Base-by-base conservation (phyloP, 2,797 vertebrate genomes). In the Sphenopsis melanotis region DNA sequence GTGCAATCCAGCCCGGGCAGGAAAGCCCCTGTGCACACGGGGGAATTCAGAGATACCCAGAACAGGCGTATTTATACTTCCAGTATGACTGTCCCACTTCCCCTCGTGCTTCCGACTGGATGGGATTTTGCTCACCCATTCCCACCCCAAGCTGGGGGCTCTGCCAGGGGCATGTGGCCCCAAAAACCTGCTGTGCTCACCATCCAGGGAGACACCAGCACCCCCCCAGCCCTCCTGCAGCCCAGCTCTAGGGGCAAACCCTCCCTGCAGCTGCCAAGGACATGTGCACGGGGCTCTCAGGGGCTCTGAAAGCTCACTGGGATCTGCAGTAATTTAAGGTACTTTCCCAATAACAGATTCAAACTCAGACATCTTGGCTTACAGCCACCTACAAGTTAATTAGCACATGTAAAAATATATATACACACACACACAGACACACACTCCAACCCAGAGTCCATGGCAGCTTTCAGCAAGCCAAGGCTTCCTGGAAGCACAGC, bases 31-130 rank as follows among this genome's bases (percentile, higher is more conserved):
- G 83, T 0, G 6, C 41, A 5, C 15, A 0, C 4, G 0, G 93
- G 94, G 95, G 90, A 96, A 94, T 89, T 95, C 94, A 90, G 53
- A 89, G 68, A 30, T 70, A 72, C 74, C 69, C 89, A 77, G 61
- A 50, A 56, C 34, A 78, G 9, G 1, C 4, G 1, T 2, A 23
- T 46, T 93, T 66, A 3, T 9, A 83, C 83, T 94, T 78, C 91
- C 80, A 88, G 22, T 90, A 75, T 90, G 93, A 90, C 91, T 81
- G 63, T 66, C 27, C 84, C 88, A 63, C 90, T 91, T 94, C 94
- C 88, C 70, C 88, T 70, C 5, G 0, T 0, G 9, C 65, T 88
- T 95, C 93, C 57, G 3, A 94, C 65, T 18, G 65, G 74, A 95
- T 23, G 36, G 16, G 53, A 81, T 55, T 34, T 32, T 15, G 27